A percentile compares a stretch with the other conserved stretches of the same genome.
Conservation (phyloP, 2,888 invertebrate genomes). For the Meganola albula region DNA sequence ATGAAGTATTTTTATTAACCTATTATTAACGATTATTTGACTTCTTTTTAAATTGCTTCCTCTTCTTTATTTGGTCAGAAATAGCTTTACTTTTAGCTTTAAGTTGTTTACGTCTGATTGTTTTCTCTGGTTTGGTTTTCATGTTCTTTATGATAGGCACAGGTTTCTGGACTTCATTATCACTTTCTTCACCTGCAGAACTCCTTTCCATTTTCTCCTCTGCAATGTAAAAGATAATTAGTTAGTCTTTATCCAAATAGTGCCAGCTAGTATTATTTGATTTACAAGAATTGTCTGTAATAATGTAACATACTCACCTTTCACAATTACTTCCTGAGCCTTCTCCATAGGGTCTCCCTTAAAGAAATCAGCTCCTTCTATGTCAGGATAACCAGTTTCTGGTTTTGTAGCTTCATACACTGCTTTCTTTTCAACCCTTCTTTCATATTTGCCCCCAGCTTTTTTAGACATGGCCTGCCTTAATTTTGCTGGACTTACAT, state of each 20-base stretch:
- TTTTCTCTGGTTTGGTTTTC: conserved; percentile 60
- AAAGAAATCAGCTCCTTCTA: conserved; percentile 86
- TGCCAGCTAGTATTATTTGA: background rate
- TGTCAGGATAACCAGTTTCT: conserved; percentile 83
- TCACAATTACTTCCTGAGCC: conserved; percentile 70
- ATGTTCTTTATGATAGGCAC: conserved; percentile 42
- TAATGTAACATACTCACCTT: conserved; percentile 41
- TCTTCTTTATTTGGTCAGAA: conserved; percentile 67
- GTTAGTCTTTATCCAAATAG: too few relatives aligned
- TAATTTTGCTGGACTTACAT: conserved; percentile 92
- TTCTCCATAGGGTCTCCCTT: conserved; percentile 80
- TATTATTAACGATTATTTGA: conserved; percentile 42
- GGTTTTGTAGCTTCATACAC: conserved; percentile 85
- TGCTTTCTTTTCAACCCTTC: conserved; percentile 88
- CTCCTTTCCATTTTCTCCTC: conserved; percentile 49
- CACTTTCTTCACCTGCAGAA: conserved; percentile 31
- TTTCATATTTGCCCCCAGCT: conserved; percentile 86
- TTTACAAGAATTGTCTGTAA: too few relatives aligned
- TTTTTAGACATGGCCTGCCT: conserved; percentile 83
- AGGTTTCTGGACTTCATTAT: conserved; percentile 31
- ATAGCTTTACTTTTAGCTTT: conserved; percentile 67
- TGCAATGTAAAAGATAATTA: conserved; percentile 35
- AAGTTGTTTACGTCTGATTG: conserved; percentile 67
- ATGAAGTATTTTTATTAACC: conserved; percentile 37
- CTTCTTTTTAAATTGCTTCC: conserved; percentile 61